phyloP scores from a whole-genome alignment of 2,113 vertebrate species.

The Onychostoma macrolepis region DNA sequence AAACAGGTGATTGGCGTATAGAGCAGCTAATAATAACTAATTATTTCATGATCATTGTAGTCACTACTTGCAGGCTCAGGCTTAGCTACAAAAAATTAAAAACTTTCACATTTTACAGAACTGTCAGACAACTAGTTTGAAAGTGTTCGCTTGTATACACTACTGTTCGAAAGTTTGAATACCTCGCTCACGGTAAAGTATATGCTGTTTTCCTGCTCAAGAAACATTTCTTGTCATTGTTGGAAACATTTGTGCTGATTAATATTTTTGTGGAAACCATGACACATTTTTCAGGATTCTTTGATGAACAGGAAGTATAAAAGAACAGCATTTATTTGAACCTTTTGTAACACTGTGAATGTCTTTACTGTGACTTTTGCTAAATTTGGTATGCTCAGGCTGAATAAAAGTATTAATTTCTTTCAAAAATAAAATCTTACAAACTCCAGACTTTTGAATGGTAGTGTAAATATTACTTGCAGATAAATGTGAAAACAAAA shows the following conservation, averaged over 20 bases:
- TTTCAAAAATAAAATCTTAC: background rate
- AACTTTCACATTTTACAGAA: conserved; percentile 36
- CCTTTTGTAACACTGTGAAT: background rate
- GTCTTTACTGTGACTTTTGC: background rate
- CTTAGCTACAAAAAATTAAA: background rate
- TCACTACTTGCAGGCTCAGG: background rate
- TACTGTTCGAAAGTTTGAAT: background rate
- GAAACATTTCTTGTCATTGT: background rate
- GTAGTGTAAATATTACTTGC: background rate
- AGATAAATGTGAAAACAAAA: background rate
- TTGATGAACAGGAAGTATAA: background rate
- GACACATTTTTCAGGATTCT: background rate
- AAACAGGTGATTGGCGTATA: conserved; percentile 6
- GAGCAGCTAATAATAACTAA: background rate
- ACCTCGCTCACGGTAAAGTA: background rate
- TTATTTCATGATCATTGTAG: background rate
- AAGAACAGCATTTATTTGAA: background rate
- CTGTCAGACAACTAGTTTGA: background rate
- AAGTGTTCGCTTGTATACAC: background rate
- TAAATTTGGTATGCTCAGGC: background rate
- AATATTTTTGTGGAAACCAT: background rate
- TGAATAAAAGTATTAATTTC: background rate
- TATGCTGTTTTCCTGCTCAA: too few species aligned
- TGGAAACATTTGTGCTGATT: background rate
- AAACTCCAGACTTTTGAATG: background rate